phyloP scores from a whole-genome alignment of 2,113 vertebrate species.

The Mastomys natalensis region DNA sequence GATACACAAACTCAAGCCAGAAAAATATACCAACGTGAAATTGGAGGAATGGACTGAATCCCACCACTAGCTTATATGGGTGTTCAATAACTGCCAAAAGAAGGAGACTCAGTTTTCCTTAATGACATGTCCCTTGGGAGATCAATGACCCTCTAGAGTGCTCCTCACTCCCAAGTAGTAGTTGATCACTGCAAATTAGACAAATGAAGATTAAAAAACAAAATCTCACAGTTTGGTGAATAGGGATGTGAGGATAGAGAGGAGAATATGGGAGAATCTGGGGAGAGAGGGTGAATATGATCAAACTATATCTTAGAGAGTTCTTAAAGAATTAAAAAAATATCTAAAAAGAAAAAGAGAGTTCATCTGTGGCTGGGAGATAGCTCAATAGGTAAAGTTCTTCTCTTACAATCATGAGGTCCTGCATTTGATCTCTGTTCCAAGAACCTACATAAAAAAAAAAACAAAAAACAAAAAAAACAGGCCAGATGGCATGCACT shows the following conservation, averaged over 20 bases:
- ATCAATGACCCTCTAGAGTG: neutral
- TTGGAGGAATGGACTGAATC: neutral
- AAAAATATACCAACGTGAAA: neutral
- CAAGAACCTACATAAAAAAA: neutral
- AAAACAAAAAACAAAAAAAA: neutral
- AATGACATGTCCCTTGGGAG: neutral
- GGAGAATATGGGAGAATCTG: neutral
- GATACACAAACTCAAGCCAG: neutral
- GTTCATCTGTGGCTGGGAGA: neutral
- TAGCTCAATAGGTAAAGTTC: neutral
- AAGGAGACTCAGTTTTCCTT: neutral
- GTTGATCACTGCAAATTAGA: neutral
- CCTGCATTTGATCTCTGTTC: neutral
- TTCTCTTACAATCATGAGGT: neutral
- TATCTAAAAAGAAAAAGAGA: neutral
- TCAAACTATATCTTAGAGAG: neutral
- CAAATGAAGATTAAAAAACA: neutral
- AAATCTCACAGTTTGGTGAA: neutral
- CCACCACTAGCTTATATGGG: neutral
- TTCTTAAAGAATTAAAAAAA: neutral
- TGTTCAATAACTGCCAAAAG: neutral
- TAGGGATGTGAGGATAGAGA: neutral
- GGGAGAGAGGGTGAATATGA: neutral
- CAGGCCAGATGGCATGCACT: neutral
- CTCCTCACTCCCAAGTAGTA: neutral